Evolutionary conservation across 2,113 vertebrate genomes (phyloP), one percentile per base, ranked within the genome.

Genomic region (Ameiurus melas): DNA sequence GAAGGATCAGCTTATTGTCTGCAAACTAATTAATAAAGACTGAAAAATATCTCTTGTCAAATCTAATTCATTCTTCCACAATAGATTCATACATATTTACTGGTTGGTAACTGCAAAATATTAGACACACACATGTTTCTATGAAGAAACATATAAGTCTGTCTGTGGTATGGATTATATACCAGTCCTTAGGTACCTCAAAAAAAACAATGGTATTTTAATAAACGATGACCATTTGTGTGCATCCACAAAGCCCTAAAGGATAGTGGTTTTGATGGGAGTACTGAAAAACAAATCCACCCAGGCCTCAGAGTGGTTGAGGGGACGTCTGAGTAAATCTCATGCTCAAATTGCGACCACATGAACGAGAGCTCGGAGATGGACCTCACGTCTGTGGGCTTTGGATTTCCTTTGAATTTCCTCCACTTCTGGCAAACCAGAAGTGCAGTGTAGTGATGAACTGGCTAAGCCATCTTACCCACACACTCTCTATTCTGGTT

Each of bases 401-500:
- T 8, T 79, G 71, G 36, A 64, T 88, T 84, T 86, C 77, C 70
- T n/a, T n/a, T n/a, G n/a, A n/a, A n/a, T n/a, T n/a, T n/a, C n/a
- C n/a, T n/a, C n/a, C n/a, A n/a, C n/a, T n/a, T n/a, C 73, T 88
- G 79, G 87, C 89, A 90, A 87, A 86, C 68, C 64, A 84, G 84
- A 51, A 60, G 17, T 36, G 1, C 25, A 55, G 64, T 79, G 25
- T 66, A 17, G 75, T n/a, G 47, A 53, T 33, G 60, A 62, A 39
- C 22, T 53, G 55, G 39, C 71, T 6, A 39, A 43, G 70, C 43
- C 51, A 36, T 91, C 90, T 92, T 91, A 93, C 90, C 92, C 90
- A 91, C 87, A 79, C 90, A 92, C 77, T 88, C 86, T 89, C 84
- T 90, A 91, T 89, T 91, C 66, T 88, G 71, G 85, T 90, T 91